phyloP scores from a whole-genome alignment of 2,113 vertebrate species.

The Petromus typicus region DNA sequence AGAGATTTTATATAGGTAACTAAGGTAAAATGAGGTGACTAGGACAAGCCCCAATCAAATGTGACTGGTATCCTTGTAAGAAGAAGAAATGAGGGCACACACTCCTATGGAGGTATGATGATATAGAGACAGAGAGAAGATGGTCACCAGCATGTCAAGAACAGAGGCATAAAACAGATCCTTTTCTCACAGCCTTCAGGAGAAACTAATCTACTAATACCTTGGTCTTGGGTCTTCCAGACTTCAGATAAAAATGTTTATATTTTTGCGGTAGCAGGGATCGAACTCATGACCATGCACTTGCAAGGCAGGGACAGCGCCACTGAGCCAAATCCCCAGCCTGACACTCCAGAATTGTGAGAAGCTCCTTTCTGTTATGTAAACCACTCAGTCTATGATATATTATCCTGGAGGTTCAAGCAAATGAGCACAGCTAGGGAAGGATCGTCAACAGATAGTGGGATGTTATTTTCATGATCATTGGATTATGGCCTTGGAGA shows the following conservation, averaged over 20 bases:
- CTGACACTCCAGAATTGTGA: background rate
- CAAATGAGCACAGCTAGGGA: background rate
- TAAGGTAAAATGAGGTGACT: background rate
- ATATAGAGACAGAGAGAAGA: background rate
- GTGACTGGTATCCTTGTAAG: background rate
- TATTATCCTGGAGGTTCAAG: background rate
- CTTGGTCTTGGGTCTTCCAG: background rate
- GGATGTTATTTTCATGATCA: background rate
- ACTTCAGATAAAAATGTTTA: background rate
- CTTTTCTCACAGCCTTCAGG: background rate
- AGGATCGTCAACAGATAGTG: background rate
- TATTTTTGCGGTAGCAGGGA: too few relatives aligned
- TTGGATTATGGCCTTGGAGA: background rate
- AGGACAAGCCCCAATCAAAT: background rate
- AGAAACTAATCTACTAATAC: background rate
- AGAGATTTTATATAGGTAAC: background rate
- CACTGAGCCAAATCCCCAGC: too few relatives aligned
- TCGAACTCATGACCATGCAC: too few relatives aligned
- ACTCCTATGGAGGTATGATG: background rate
- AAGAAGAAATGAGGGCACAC: background rate
- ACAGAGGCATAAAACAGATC: background rate
- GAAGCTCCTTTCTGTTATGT: background rate
- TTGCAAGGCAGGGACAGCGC: too few relatives aligned
- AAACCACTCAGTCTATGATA: background rate
- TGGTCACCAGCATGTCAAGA: background rate